phyloP scores from a whole-genome alignment of 2,888 invertebrate genomes.

The Clitarchus hookeri region DNA sequence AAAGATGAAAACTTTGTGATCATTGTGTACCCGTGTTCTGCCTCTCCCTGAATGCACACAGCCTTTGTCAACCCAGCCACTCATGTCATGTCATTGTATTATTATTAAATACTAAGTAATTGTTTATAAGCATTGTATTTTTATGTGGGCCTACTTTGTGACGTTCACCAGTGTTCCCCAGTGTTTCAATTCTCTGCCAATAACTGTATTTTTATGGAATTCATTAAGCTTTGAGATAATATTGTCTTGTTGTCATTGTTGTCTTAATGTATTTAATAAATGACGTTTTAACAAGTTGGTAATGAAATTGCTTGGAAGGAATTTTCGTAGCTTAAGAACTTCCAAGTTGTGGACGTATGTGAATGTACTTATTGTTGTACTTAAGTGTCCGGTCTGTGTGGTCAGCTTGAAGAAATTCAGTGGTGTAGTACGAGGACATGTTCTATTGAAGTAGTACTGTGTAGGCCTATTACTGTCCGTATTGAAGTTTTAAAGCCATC shows the following conservation, averaged over 20 bases:
- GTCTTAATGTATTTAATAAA: conserved; percentile 37
- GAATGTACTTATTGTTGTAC: conserved; percentile 31
- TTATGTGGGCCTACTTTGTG: conserved; percentile 38
- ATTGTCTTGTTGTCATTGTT: conserved; percentile 39
- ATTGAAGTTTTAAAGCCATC: not conserved
- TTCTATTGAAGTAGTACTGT: not conserved
- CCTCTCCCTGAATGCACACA: conserved; percentile 18
- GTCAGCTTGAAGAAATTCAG: conserved; percentile 24
- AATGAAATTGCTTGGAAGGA: conserved; percentile 20
- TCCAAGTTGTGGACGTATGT: conserved; percentile 12
- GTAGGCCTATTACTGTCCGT: conserved; percentile 33
- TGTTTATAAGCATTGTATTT: conserved; percentile 34
- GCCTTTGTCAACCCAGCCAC: not conserved
- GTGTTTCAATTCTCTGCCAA: conserved; percentile 38
- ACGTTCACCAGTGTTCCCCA: conserved; percentile 29
- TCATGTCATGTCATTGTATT: not conserved
- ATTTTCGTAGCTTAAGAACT: conserved; percentile 19
- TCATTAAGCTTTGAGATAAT: conserved; percentile 34
- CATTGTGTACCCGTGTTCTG: conserved; percentile 1
- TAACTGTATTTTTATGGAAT: conserved; percentile 41
- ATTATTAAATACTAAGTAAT: conserved; percentile 4
- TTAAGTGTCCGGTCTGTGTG: conserved; percentile 24
- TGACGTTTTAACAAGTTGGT: conserved; percentile 23
- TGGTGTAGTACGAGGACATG: conserved; percentile 29
- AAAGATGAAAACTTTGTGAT: conserved; percentile 24